Base-by-base conservation (phyloP, 2,113 vertebrate genomes). In the Osmerus eperlanus region DNA sequence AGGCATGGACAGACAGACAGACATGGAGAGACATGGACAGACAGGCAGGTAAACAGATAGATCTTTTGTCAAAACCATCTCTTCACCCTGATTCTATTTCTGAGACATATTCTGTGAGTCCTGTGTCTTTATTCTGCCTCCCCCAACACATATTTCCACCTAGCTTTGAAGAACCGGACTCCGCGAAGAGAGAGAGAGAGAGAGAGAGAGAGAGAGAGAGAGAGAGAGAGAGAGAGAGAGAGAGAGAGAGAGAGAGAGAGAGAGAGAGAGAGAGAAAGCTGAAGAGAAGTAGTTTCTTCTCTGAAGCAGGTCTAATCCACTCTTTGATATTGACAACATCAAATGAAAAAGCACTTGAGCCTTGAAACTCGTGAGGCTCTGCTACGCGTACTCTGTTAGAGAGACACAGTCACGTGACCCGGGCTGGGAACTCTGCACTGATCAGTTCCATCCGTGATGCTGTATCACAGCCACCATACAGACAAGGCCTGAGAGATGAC, bases 271-370 rank as follows among this genome's bases (percentile, higher is more conserved):
- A 62, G 6, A 41, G 36, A 41, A 5, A 41, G 8, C 1, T 7
- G 8, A 9, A 41, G 36, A 41, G 36, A 41, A 41, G 36, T 41
- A n/a, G 13, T 62, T 25, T 28, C 13, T 62, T 14, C 15, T 62
- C 60, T 25, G 23, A 62, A 28, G 60, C 3, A 56, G 19, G 23
- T 28, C 15, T 29, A 62, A 29, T 62, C 60, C 60, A 12, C 6
- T 62, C 60, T 62, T 28, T 62, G 60, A 62, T 62, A 62, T 62
- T 62, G 60, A 29, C 60, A 62, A 62, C 60, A 62, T 62, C 60
- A 62, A 62, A 29, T 62, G 60, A 28, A 62, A 62, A 62, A 25
- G 18, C 25, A 4, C 23, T 25, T 25, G 23, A 62, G 23, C 21
- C 23, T 19, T 25, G 23, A 18, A 62, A 62, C 23, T 14, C 36